Evolutionary conservation across 2,113 vertebrate genomes (phyloP).

Genomic region (Eulacestoma nigropectus): DNA sequence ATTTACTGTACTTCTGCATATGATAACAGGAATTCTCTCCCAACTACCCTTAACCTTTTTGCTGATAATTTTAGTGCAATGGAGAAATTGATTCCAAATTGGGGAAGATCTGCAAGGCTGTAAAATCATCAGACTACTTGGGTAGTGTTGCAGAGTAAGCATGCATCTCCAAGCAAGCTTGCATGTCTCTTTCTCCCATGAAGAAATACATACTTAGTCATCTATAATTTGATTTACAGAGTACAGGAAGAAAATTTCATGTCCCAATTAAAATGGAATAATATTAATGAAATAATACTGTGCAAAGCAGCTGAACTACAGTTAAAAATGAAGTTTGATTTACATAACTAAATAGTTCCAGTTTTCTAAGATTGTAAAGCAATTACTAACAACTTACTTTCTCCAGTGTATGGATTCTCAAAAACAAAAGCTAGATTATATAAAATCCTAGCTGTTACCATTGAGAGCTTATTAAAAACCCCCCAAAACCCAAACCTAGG

Average conservation of each 20-base stretch:
- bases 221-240: background rate
- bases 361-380: background rate
- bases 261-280: background rate
- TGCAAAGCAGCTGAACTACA: background rate
- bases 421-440: background rate
- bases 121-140: background rate
- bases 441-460: background rate
- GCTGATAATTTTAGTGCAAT: background rate
- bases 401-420: background rate
- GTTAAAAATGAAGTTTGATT: background rate
- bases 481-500: background rate
- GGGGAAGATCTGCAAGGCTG: background rate
- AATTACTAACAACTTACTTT: background rate
- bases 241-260: background rate
- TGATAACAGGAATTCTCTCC: background rate
- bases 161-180: background rate
- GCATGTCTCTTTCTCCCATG: background rate
- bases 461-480: background rate
- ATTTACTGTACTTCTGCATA: background rate
- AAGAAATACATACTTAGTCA: background rate
- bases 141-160: background rate
- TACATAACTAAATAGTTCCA: background rate
- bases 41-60: background rate
- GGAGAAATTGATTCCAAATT: background rate
- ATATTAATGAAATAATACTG: background rate